Percentiles rank a stretch among this genome's conserved stretches.
Evolutionary conservation across 23 tunicate species (phyloP).

Genomic region (Oikopleura albicans): DNA sequence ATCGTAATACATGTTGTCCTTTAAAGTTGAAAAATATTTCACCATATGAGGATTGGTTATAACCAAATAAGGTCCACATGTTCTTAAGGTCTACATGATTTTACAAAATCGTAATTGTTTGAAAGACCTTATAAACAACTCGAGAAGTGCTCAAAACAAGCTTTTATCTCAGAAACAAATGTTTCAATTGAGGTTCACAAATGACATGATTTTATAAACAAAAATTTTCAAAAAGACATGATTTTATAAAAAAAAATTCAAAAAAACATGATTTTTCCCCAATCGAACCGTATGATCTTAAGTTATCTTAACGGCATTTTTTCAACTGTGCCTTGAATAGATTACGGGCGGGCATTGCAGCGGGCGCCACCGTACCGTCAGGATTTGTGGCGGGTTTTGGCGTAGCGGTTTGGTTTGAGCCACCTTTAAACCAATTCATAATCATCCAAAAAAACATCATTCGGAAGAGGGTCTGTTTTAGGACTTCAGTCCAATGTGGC

Average conservation of each 20-base stretch:
- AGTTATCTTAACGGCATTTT: background rate
- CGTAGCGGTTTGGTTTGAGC: slow-evolving; percentile 21
- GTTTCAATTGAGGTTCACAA: no score
- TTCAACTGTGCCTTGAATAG: slow-evolving; percentile 16
- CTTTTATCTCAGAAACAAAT: no score
- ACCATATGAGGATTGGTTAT: no score
- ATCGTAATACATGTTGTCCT: background rate
- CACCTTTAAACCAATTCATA: slow-evolving; percentile 82
- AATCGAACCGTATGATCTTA: background rate
- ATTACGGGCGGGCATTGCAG: background rate
- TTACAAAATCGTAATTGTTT: no score
- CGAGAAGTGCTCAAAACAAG: no score
- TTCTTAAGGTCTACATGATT: no score
- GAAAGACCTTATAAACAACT: no score
- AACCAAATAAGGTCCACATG: no score
- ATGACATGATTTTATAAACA: no score
- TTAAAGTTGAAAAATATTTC: no score
- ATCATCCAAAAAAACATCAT: slow-evolving; percentile 94
- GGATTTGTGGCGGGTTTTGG: background rate
- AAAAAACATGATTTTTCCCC: background rate
- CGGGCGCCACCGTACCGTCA: background rate
- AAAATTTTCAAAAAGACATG: no score
- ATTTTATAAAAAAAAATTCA: no score
- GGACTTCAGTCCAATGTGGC: background rate
- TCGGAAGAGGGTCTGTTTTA: slow-evolving; percentile 21